Base-by-base conservation (phyloP, 2,113 vertebrate genomes). In the Mastomys natalensis region DNA sequence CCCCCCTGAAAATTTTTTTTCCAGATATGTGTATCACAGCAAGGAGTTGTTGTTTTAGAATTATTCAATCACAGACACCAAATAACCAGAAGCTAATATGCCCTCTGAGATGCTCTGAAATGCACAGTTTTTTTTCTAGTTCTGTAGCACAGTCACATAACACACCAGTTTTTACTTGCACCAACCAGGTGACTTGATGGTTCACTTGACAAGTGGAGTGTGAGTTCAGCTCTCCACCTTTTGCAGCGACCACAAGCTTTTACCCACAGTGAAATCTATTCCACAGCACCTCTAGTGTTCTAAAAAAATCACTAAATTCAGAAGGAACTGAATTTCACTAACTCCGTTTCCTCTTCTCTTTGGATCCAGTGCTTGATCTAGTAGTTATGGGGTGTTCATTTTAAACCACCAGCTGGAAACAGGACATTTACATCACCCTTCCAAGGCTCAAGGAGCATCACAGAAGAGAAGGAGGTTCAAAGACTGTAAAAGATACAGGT, bases 41-140 rank as follows among this genome's bases (percentile, higher is more conserved):
- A 17, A 88, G 91, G 62, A 77, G 24, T 29, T 90, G 9, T 34
- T 51, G 48, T 73, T 97, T 93, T 55, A 81, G 73, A 95, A 92
- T 66, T 26, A 6, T 81, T 80, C 73, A 85, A 91, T 43, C 76
- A 8, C 5, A 92, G 91, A 60, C 34, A 26, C 8, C 17, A 82
- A 94, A 66, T 80, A 62, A 78, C 40, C 48, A 89, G 93, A 94
- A 95, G 9, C 7, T 77, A 43, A 74, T 34, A 82, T 21, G 5
- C 58, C 87, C 73, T 70, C 89, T 86, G 74, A 6, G 53, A 68
- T 60, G 34, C 40, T 80, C 87, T 92, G 51, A 86, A 92, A 90
- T 37, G 6, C 3, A 70, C 12, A 95, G 2, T 74, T 76, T 64
- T 55, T 82, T 82, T 81, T 31, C 74, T 15, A 70, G 90, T 55